A percentile compares a stretch with the other conserved stretches of the same genome.
Evolutionary conservation across 1,140 invertebrate species (phyloP).

Genomic region (Pseudomyrmex concolor): DNA sequence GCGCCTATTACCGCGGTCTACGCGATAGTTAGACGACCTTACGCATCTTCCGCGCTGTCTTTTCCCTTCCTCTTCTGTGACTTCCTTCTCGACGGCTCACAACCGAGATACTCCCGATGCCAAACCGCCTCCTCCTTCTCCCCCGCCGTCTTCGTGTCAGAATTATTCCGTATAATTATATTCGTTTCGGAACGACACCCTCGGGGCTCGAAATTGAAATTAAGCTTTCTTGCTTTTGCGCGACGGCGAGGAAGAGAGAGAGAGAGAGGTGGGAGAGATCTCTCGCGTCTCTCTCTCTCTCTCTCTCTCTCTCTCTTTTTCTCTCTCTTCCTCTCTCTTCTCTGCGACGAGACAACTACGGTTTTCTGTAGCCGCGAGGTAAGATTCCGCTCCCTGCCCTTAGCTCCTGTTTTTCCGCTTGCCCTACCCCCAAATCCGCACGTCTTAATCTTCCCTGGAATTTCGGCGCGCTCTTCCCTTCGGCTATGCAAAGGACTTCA

Average conservation of each 20-base stretch:
- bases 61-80: constrained; percentile 58
- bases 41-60: constrained; percentile 30
- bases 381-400: constrained; percentile 75
- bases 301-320: background rate
- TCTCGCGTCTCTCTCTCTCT: constrained; percentile 33
- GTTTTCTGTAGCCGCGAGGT: constrained; percentile 78
- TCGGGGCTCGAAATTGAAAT: constrained; percentile 85
- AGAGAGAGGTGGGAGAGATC: constrained; percentile 33
- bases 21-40: constrained; percentile 58
- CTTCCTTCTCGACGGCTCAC: constrained; percentile 60
- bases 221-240: constrained; percentile 80
- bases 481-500: constrained; percentile 70
- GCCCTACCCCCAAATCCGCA: constrained; percentile 71
- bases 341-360: constrained; percentile 60
- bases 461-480: constrained; percentile 61
- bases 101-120: constrained; percentile 32
- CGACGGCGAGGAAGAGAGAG: constrained; percentile 16
- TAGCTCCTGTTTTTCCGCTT: constrained; percentile 72
- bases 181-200: constrained; percentile 85
- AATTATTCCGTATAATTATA: constrained; percentile 86
- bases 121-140: constrained; percentile 34
- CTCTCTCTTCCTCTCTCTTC: background rate
- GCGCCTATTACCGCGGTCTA: constrained; percentile 69
- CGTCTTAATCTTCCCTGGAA: constrained; percentile 74
- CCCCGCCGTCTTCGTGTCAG: constrained; percentile 77